Evolutionary conservation across 2,797 vertebrate species (phyloP).

Genomic region (Dendrocincla tyrannina): DNA sequence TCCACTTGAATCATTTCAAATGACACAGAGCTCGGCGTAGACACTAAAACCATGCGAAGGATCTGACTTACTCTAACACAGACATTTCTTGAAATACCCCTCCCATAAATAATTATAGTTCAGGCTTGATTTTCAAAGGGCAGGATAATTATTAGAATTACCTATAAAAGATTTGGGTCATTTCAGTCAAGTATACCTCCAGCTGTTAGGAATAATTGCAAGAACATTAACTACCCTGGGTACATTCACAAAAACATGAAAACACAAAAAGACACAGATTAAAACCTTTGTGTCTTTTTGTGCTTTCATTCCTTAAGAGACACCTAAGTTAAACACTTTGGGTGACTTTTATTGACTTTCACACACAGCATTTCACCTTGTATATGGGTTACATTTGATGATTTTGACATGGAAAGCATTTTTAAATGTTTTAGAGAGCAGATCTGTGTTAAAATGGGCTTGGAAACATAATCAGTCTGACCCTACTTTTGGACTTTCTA

Average conservation of each 20-base stretch:
- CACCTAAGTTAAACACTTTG: background rate
- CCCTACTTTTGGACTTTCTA: background rate
- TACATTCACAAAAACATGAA: constrained; percentile 1
- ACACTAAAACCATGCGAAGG: background rate
- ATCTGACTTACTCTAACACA: background rate
- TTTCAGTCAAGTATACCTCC: constrained; percentile 61
- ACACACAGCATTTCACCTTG: background rate
- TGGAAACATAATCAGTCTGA: background rate
- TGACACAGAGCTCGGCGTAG: background rate
- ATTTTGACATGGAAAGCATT: constrained; percentile 12
- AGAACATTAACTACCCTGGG: constrained; percentile 14
- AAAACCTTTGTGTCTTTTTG: background rate
- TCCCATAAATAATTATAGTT: constrained; percentile 66
- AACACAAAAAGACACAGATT: background rate
- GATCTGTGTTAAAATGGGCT: background rate
- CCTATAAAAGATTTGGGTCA: constrained; percentile 53
- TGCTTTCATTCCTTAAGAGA: background rate
- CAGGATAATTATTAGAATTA: constrained; percentile 64
- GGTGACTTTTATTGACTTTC: background rate
- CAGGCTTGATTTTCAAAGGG: constrained; percentile 41
- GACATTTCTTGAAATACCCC: background rate
- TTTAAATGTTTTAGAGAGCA: background rate
- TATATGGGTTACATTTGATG: background rate
- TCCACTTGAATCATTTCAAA: background rate
- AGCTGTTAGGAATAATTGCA: constrained; percentile 40